Base-by-base conservation (phyloP, 2,113 vertebrate genomes). In the Cyprinus carpio region DNA sequence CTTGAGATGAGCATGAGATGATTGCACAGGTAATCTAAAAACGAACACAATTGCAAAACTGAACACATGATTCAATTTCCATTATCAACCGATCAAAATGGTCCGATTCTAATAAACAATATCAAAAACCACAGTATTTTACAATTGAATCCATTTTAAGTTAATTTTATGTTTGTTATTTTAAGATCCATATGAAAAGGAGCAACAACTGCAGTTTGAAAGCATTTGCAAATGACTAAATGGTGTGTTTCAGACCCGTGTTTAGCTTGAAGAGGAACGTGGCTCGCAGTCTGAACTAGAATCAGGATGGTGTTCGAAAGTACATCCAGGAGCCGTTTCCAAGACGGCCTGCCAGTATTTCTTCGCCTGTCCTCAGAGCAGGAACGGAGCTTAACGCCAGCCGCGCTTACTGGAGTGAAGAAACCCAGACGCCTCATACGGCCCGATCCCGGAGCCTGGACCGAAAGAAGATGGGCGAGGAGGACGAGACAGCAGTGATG, bases 281-380 rank as follows among this genome's bases (percentile, higher is more conserved):
- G 87, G 98, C 98, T 60, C 96, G 98, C 54, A 99, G 98, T 90
- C 93, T 99, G 84, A 99, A 99, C 93, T n/a, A n/a, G n/a, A 99
- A 97, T 94, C 98, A 99, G 91, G n/a, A 98, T 99, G 97, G 98
- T 99, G 76, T 99, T 97, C 60, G 98, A 99, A n/a, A n/a, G 91
- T 99, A 99, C 94, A 96, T 99, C 91, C 96, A 97, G 93, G 98
- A 99, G 91, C 95, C n/a, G 98, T 81, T 98, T 99, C 92, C 96
- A n/a, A n/a, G 98, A 94, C 94, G 34, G 96, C 98, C 0, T 99
- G 99, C 93, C 96, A 96, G 76, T 99, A 99, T 93, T 99, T n/a
- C n/a, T n/a, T 99, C 88, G 98, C 98, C 7, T 96, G 96, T 90
- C 98, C 96, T 78, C 98, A 99, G 92, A 97, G 90, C 88, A 95